Evolutionary conservation across 2,113 vertebrate species (phyloP).

Genomic region (Forbesichthys papilliferus): DNA sequence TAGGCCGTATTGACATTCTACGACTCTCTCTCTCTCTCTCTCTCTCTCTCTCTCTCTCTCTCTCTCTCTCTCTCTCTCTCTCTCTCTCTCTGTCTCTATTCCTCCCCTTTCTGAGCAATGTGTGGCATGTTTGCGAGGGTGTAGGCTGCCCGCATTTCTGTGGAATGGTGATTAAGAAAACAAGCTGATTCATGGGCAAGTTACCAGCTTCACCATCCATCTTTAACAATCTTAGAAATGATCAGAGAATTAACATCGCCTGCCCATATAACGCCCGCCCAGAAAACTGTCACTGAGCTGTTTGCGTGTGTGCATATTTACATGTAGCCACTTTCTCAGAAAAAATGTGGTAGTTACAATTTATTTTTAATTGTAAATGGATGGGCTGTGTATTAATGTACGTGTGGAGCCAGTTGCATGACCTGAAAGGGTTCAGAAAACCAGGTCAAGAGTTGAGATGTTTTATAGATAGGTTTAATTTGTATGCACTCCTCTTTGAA

Average conservation of each 20-base stretch:
- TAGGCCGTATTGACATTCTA: too few species aligned
- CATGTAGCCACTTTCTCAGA: too few species aligned
- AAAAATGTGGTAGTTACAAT: too few species aligned
- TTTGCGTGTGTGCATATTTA: not conserved
- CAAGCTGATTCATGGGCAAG: slow-evolving; percentile 22
- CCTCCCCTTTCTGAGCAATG: slow-evolving; percentile 22
- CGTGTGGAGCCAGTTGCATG: too few species aligned
- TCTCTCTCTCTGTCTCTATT: slow-evolving; percentile 14
- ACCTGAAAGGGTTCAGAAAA: not conserved
- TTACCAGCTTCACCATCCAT: slow-evolving; percentile 23
- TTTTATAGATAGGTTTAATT: too few species aligned
- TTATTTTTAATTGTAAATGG: too few species aligned
- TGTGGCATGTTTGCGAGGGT: slow-evolving; percentile 7
- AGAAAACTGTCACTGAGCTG: not conserved
- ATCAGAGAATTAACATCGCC: slow-evolving; percentile 46
- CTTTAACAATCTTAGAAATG: slow-evolving; percentile 45
- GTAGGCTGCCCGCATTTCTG: slow-evolving; percentile 2
- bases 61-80: too few species aligned
- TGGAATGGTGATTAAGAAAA: slow-evolving; percentile 20
- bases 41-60: too few species aligned
- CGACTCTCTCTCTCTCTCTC: too few species aligned
- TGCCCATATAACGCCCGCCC: slow-evolving; percentile 26
- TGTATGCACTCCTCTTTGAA: not conserved
- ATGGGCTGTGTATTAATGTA: too few species aligned
- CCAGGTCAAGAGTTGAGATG: too few species aligned